Base-by-base conservation (phyloP, 2,797 vertebrate species). In the Crocodylus rhombifer region DNA sequence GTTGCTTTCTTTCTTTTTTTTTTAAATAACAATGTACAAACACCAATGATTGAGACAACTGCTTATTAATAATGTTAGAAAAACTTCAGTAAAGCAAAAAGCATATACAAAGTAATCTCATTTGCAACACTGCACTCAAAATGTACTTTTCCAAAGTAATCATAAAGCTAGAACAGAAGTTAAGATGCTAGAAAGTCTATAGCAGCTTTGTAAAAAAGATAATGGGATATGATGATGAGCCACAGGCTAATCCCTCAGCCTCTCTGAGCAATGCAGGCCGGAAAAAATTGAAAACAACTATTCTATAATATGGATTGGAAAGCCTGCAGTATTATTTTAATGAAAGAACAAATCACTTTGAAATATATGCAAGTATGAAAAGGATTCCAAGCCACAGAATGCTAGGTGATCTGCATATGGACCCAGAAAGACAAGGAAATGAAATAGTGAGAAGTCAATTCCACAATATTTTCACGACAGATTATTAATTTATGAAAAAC, bases 21-120 rank as follows among this genome's bases (percentile, higher is more conserved):
- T 42, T 42, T 42, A 6, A 42, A 42, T 42, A 42, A 42, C 4
- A n/a, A 2, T 0, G 1, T 23, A 36, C 23, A 57, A 36, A 14
- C 0, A 4, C 11, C 4, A 56, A 73, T 42, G 42, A 51, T 42
- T 14, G 23, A 75, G 63, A 4, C 1, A 5, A 28, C 1, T 58
- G 62, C 26, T 21, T 1, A 0, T 0, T 5, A 90, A 11, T 71
- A 25, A 21, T 0, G 0, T 4, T 1, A 4, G 25, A 5, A 30
- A 6, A 25, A 5, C 4, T 13, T 21, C 30, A 17, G 15, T 3
- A 64, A 36, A 14, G 36, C 11, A 71, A 25, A 71, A 42, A 71
- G 42, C 36, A 33, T 42, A 71, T 8, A 13, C 36, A 51, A 25
- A 33, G 25, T 14, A 42, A 71, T 51, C 28, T 57, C 26, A 76